These are phyloP conservation scores for Chascanopsetta lugubris DNA, from an alignment of 2,113 vertebrate species.

Conservation along the genomic window DNA sequence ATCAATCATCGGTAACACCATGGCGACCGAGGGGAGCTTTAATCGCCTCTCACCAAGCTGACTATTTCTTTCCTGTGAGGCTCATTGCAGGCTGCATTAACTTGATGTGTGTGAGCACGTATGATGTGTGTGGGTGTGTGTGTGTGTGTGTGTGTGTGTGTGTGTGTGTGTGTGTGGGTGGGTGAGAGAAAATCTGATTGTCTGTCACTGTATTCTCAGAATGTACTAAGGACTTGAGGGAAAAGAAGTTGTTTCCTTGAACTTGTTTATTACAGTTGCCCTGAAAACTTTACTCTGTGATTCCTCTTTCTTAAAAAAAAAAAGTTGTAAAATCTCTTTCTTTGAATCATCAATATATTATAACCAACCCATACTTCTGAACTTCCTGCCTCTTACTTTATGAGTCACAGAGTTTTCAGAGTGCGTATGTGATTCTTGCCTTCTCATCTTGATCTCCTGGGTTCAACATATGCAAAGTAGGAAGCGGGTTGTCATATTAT, in stretches of 20 bases:
- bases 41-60: conserved; percentile 65
- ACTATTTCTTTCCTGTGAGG: conserved; percentile 68
- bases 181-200: conserved; percentile 54
- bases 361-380: not conserved
- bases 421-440: too few species aligned
- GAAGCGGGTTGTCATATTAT: not conserved
- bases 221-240: conserved; percentile 17
- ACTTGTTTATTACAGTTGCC: conserved; percentile 53
- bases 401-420: too few species aligned
- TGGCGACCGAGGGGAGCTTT: conserved; percentile 67
- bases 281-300: conserved; percentile 54
- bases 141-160: conserved; percentile 5
- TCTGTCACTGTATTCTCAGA: conserved; percentile 47
- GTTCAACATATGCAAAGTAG: not conserved
- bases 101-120: conserved; percentile 47
- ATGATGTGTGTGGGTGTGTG: conserved; percentile 17
- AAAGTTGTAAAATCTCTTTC: conserved; percentile 39
- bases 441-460: not conserved
- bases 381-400: too few species aligned
- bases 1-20: conserved; percentile 80
- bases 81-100: conserved; percentile 61
- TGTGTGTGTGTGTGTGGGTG: conserved; percentile 4
- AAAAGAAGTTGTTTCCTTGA: conserved; percentile 51
- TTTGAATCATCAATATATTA: conserved; percentile 22
- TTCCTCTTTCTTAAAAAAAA: conserved; percentile 14